Evolutionary conservation across 2,888 invertebrate genomes (phyloP).

Genomic region (Sphaerophoria taeniata): DNA sequence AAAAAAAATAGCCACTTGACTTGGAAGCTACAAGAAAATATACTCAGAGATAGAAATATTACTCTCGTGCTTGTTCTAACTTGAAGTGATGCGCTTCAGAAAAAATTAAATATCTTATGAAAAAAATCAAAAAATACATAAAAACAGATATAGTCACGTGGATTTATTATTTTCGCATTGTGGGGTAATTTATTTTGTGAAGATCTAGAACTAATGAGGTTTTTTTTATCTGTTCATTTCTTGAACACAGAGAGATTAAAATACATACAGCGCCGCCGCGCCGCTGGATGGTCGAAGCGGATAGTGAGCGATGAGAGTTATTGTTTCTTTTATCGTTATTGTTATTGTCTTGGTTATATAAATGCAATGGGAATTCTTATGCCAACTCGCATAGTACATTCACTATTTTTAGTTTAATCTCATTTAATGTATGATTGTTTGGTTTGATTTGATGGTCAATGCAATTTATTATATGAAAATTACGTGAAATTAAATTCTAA

Average conservation of each 20-base stretch:
- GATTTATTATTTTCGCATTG: slow-evolving; percentile 73
- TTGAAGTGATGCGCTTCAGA: slow-evolving; percentile 48
- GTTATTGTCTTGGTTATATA: background rate
- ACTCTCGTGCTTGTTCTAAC: slow-evolving; percentile 51
- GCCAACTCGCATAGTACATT: slow-evolving; percentile 12
- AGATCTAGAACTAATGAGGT: slow-evolving; percentile 74
- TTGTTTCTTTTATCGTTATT: slow-evolving; percentile 26
- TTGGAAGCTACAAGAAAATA: background rate
- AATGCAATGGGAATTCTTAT: slow-evolving; percentile 43
- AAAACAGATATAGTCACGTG: slow-evolving; percentile 58
- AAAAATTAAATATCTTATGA: slow-evolving; percentile 52
- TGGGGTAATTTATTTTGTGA: slow-evolving; percentile 71
- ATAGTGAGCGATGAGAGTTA: slow-evolving; percentile 28
- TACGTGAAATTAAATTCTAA: slow-evolving; percentile 64
- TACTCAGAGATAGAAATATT: background rate
- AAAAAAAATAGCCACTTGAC: slow-evolving; percentile 26
- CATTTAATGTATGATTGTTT: slow-evolving; percentile 65
- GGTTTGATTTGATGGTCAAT: slow-evolving; percentile 65
- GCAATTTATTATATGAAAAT: slow-evolving; percentile 65
- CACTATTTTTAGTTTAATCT: slow-evolving; percentile 47
- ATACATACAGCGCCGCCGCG: background rate
- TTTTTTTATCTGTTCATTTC: slow-evolving; percentile 16
- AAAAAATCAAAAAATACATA: slow-evolving; percentile 52
- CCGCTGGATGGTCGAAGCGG: background rate
- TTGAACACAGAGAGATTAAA: slow-evolving; percentile 26